phyloP scores from a whole-genome alignment of 2,113 vertebrate species.

The Phyllopteryx taeniolatus region DNA sequence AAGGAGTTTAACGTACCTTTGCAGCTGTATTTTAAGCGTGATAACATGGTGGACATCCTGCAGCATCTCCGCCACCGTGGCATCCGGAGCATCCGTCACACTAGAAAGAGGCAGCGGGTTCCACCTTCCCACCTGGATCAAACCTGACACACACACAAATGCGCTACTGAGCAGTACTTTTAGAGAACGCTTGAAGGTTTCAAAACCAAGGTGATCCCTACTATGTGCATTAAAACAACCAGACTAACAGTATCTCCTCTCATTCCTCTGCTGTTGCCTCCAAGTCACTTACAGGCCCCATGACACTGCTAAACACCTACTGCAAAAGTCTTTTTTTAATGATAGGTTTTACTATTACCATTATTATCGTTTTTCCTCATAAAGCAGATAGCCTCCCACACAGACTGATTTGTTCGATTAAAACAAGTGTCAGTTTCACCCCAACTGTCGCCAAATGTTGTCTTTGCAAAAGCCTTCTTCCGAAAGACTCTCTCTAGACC shows the following conservation, averaged over 20 bases:
- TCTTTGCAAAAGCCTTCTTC: background rate
- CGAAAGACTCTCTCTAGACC: background rate
- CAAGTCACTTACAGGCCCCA: background rate
- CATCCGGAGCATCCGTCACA: conserved; percentile 95
- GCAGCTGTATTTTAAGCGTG: conserved; percentile 98
- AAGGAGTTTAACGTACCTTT: conserved; percentile 78
- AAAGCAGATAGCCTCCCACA: background rate
- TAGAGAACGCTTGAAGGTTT: background rate
- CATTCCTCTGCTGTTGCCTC: background rate
- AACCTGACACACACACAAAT: conserved; percentile 81
- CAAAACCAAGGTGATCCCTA: background rate
- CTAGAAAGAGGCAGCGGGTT: conserved; percentile 96
- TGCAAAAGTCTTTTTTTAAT: background rate
- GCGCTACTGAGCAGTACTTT: conserved; percentile 4
- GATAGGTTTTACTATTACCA: background rate
- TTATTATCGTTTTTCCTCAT: background rate
- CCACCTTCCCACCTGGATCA: conserved; percentile 99
- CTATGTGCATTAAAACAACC: background rate
- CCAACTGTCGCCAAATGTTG: too few relatives aligned
- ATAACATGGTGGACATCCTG: conserved; percentile 98
- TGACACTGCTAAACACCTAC: background rate
- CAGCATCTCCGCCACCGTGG: conserved; percentile 98
- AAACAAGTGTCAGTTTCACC: too few relatives aligned
- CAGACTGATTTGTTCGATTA: background rate
- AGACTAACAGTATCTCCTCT: background rate